Evolutionary conservation across 2,888 invertebrate genomes (phyloP).

Genomic region (Melolontha melolontha): DNA sequence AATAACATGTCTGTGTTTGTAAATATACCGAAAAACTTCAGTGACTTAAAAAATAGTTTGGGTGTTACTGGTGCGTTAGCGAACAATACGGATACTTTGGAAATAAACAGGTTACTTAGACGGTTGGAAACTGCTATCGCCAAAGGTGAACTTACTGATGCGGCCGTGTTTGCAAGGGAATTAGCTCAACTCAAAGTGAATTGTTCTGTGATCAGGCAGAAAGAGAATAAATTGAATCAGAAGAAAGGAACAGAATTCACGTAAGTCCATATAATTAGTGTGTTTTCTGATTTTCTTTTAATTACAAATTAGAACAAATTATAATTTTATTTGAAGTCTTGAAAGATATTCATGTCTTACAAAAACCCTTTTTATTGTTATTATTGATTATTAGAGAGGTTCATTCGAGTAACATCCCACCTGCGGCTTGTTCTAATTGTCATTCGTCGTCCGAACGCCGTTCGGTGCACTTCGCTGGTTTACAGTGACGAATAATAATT

Average conservation of each 20-base stretch:
- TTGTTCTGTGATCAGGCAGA: conserved; percentile 75
- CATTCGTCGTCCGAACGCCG: no score
- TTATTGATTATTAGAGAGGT: no score
- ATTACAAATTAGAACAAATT: not conserved
- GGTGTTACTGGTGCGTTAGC: conserved; percentile 4
- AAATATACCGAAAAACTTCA: conserved; percentile 61
- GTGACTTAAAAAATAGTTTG: conserved; percentile 55
- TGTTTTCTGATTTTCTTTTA: not conserved
- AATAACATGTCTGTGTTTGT: conserved; percentile 62
- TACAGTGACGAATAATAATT: no score
- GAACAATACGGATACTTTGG: conserved; percentile 69
- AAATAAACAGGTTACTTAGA: conserved; percentile 74
- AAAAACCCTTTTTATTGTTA: no score
- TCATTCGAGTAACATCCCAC: no score
- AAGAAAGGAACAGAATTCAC: conserved; percentile 46
- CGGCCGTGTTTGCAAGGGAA: conserved; percentile 81
- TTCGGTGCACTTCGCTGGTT: no score
- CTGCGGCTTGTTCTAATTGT: no score
- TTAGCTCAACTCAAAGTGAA: conserved; percentile 81
- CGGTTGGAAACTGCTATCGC: conserved; percentile 83
- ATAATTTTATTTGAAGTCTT: no score
- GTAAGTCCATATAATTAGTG: conserved; percentile 47
- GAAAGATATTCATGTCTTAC: no score
- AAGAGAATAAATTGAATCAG: conserved; percentile 49
- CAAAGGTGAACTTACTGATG: conserved; percentile 80